phyloP scores from a whole-genome alignment of 2,797 vertebrate species.

The Melanotaenia boesemani region DNA sequence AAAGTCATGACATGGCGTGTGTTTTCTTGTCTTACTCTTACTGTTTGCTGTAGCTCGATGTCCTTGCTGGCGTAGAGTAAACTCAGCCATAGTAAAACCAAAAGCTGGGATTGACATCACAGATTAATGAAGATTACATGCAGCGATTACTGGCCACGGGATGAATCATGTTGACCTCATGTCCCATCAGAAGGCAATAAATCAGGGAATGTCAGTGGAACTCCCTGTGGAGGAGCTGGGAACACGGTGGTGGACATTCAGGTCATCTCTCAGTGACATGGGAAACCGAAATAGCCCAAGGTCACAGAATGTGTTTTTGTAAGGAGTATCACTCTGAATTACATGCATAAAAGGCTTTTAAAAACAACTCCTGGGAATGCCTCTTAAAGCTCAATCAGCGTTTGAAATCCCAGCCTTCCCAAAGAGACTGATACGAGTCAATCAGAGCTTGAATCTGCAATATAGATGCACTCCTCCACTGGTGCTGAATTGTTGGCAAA shows the following conservation, averaged over 20 bases:
- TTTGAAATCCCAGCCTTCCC: conserved; percentile 16
- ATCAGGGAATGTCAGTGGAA: conserved; percentile 69
- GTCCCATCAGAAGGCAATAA: conserved; percentile 78
- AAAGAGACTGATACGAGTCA: conserved; percentile 53
- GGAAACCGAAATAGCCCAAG: conserved; percentile 42
- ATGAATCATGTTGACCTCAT: conserved; percentile 72
- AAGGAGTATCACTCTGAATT: background rate
- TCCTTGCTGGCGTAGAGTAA: conserved; percentile 45
- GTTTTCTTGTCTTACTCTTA: background rate
- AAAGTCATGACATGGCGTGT: background rate
- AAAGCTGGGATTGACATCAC: conserved; percentile 80
- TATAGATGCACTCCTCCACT: conserved; percentile 46
- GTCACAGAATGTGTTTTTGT: conserved; percentile 22
- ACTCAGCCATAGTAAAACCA: conserved; percentile 70
- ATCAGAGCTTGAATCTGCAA: conserved; percentile 50
- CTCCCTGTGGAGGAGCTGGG: conserved; percentile 44
- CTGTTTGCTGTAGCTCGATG: conserved; percentile 5
- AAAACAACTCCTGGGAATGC: background rate
- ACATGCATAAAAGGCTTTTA: background rate
- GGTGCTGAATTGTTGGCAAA: conserved; percentile 58
- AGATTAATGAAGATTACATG: conserved; percentile 85
- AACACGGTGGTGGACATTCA: conserved; percentile 43
- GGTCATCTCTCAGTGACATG: conserved; percentile 52
- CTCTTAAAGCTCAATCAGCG: conserved; percentile 6
- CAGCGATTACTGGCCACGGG: conserved; percentile 68